Conservation (phyloP, 2,113 vertebrate genomes). For the Mungos mungo region DNA sequence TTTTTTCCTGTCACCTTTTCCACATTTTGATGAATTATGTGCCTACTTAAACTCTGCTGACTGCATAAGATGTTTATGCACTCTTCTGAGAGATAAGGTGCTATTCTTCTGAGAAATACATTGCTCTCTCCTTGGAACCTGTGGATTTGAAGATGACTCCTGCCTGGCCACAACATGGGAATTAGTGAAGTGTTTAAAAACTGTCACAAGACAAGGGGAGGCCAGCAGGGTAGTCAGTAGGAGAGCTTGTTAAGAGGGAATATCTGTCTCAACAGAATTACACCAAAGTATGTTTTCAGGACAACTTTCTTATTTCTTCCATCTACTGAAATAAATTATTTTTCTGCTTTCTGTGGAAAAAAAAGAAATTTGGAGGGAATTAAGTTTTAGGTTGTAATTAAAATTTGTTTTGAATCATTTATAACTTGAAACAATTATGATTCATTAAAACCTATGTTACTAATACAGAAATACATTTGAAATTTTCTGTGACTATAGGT, state of each 20-base stretch:
- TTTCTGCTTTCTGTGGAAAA: not conserved
- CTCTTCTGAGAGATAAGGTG: not conserved
- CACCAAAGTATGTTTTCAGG: not conserved
- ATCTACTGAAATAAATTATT: not conserved
- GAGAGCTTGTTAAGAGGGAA: not conserved
- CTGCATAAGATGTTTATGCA: not conserved
- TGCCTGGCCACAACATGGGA: not conserved
- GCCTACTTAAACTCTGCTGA: constrained; percentile 66
- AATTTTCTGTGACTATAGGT: not conserved
- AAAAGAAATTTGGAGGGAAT: not conserved
- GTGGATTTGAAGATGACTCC: not conserved
- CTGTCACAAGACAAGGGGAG: not conserved
- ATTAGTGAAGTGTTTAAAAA: not conserved
- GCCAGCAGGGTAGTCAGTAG: not conserved
- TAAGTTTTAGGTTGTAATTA: not conserved
- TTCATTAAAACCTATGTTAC: not conserved
- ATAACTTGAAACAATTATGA: not conserved
- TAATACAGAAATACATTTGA: not conserved
- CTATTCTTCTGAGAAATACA: not conserved
- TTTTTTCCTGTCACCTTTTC: constrained; percentile 65
- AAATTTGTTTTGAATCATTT: not conserved
- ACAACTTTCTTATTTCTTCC: not conserved
- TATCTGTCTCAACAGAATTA: not conserved
- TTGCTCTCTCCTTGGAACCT: not conserved
- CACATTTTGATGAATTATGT: constrained; percentile 31